Conservation (phyloP, 92 coral and sea anemone genomes). For the Zoanthus gigantus region DNA sequence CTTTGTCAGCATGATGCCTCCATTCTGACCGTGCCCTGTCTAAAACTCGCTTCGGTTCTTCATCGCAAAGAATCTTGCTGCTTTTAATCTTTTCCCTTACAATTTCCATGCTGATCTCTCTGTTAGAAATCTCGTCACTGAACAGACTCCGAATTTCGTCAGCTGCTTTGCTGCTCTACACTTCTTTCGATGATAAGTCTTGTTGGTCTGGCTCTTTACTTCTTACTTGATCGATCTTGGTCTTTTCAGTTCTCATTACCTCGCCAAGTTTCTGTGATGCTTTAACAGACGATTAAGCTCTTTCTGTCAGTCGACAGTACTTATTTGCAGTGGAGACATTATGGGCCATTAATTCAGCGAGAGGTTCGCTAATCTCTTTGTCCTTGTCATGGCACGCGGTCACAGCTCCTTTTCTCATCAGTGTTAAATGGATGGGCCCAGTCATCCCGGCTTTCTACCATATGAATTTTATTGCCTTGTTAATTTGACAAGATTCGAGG, state of each 20-base stretch:
- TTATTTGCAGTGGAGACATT: slow-evolving; percentile 38
- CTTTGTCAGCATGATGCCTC: slow-evolving; percentile 28
- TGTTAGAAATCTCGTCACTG: slow-evolving; percentile 17
- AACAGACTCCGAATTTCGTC: slow-evolving; percentile 25
- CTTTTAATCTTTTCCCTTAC: slow-evolving; percentile 30
- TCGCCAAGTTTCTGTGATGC: slow-evolving; percentile 46
- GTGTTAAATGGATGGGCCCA: slow-evolving; percentile 13
- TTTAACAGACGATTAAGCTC: slow-evolving; percentile 35
- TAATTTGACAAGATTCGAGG: slow-evolving; percentile 61
- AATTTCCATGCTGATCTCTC: slow-evolving; percentile 22
- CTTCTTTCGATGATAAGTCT: background rate
- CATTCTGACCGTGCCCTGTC: slow-evolving; percentile 44
- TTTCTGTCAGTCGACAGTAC: slow-evolving; percentile 40
- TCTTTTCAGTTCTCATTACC: slow-evolving; percentile 23
- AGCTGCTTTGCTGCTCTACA: slow-evolving; percentile 24
- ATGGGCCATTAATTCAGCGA: slow-evolving; percentile 49
- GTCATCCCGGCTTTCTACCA: slow-evolving; percentile 66
- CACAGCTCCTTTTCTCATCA: slow-evolving; percentile 27
- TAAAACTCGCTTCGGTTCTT: slow-evolving; percentile 36
- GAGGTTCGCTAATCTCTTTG: slow-evolving; percentile 35
- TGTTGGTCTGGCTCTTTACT: slow-evolving; percentile 5
- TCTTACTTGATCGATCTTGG: slow-evolving; percentile 7
- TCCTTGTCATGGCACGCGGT: slow-evolving; percentile 24
- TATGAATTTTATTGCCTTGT: slow-evolving; percentile 36
- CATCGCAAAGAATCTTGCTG: slow-evolving; percentile 20